A percentile compares a stretch with the other conserved stretches of the same genome.
Evolutionary conservation across 2,888 invertebrate genomes (phyloP).

Genomic region (Leucania comma): DNA sequence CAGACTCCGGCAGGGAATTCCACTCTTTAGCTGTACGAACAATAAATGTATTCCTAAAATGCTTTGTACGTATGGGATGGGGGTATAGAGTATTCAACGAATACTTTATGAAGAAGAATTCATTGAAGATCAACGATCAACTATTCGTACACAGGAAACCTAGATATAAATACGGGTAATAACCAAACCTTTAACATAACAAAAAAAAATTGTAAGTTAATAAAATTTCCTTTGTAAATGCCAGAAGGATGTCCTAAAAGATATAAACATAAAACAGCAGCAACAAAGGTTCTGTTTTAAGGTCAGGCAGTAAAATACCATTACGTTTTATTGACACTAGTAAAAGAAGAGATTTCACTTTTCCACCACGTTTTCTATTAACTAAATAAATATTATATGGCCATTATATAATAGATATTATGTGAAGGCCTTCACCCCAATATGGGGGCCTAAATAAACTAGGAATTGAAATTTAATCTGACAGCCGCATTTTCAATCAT

Average conservation of each 20-base stretch:
- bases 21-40: too few relatives aligned
- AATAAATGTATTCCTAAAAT: too few relatives aligned
- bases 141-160: neutral
- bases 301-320: constrained; percentile 5
- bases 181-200: neutral
- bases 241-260: neutral
- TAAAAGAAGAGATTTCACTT: constrained; percentile 18
- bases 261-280: constrained; percentile 5
- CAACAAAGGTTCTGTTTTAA: neutral
- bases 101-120: too few relatives aligned
- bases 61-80: too few relatives aligned
- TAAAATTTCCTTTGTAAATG: neutral
- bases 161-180: neutral
- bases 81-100: too few relatives aligned
- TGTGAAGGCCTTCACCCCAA: neutral
- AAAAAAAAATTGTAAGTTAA: neutral
- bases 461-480: constrained; percentile 4
- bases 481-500: constrained; percentile 8
- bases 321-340: constrained; percentile 16
- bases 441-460: constrained; percentile 18
- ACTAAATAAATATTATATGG: constrained; percentile 14
- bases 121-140: neutral
- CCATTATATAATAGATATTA: neutral
- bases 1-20: too few relatives aligned
- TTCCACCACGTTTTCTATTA: constrained; percentile 2